Evolutionary conservation across 2,888 invertebrate genomes (phyloP), one percentile per base, ranked within the genome.

Genomic region (Ophraella communa): DNA sequence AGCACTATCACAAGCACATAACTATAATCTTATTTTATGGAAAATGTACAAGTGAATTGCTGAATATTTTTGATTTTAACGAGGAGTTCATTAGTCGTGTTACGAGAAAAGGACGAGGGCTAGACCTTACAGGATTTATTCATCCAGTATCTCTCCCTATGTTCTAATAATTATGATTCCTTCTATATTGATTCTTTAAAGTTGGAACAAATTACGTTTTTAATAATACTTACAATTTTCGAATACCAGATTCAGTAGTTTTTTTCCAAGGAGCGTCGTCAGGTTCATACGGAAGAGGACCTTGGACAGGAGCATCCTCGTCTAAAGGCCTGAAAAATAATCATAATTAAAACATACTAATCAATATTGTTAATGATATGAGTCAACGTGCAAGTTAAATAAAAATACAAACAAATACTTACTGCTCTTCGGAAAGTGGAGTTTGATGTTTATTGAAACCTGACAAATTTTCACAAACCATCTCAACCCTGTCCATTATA

Each of bases 191-290:
- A n/a, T n/a, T n/a, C n/a, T n/a, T n/a, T n/a, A n/a, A n/a, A n/a
- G n/a, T n/a, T n/a, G n/a, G n/a, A n/a, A n/a, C n/a, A n/a, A n/a
- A n/a, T n/a, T n/a, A n/a, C n/a, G n/a, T n/a, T n/a, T n/a, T n/a
- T n/a, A n/a, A n/a, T n/a, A n/a, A 20, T 52, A 88, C 92, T 89
- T 86, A 95, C 95, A 95, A 93, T 87, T 93, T 94, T 78, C 94
- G 87, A 77, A 95, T 94, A 45, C 95, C 94, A 68, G 94, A 94
- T 83, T 94, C 92, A 2, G 60, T 30, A 33, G 89, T 86, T 77
- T 87, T 89, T 81, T 94, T 94, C 93, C 95, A 96, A 0, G 96
- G 96, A 64, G 98, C 98, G 84, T 98, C 98, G 77, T 96, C 95
- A 0, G 98, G 98, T 82, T 98, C 98, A 58, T 91, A 92, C 23